A percentile compares a stretch with the other conserved stretches of the same genome.
Conservation (phyloP, 2,113 vertebrate genomes). For the Oryzias javanicus region DNA sequence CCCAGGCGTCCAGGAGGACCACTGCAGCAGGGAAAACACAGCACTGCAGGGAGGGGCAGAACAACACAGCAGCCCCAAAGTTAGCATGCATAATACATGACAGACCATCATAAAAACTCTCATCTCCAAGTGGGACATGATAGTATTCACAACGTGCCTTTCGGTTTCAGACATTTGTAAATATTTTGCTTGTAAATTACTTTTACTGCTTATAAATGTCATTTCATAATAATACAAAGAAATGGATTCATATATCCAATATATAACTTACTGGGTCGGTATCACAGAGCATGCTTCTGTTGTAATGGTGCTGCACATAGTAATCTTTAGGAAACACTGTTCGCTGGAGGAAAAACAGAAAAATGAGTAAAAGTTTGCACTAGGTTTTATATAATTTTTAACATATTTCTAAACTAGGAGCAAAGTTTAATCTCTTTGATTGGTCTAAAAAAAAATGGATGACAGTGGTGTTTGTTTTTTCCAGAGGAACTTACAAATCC, state of each 20-base stretch:
- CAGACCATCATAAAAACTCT: slow-evolving; percentile 18
- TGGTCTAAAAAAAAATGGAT: not conserved
- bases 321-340: slow-evolving; percentile 77
- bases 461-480: too few species aligned
- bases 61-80: slow-evolving; percentile 13
- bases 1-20: slow-evolving; percentile 73
- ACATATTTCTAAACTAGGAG: not conserved
- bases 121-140: slow-evolving; percentile 3
- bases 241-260: too few species aligned
- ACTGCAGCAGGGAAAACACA: slow-evolving; percentile 73
- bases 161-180: too few species aligned
- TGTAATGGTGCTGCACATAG: slow-evolving; percentile 68
- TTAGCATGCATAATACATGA: slow-evolving; percentile 5
- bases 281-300: slow-evolving; percentile 67
- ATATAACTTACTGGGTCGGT: slow-evolving; percentile 60
- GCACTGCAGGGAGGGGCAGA: slow-evolving; percentile 62
- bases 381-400: too few species aligned
- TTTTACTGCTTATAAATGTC: too few species aligned
- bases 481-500: slow-evolving; percentile 74
- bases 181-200: too few species aligned
- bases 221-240: too few species aligned
- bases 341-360: slow-evolving; percentile 50
- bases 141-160: not conserved
- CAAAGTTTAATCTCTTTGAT: not conserved
- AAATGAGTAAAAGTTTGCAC: not conserved